phyloP scores from a whole-genome alignment of 2,113 vertebrate species.

The Haemorhous mexicanus region DNA sequence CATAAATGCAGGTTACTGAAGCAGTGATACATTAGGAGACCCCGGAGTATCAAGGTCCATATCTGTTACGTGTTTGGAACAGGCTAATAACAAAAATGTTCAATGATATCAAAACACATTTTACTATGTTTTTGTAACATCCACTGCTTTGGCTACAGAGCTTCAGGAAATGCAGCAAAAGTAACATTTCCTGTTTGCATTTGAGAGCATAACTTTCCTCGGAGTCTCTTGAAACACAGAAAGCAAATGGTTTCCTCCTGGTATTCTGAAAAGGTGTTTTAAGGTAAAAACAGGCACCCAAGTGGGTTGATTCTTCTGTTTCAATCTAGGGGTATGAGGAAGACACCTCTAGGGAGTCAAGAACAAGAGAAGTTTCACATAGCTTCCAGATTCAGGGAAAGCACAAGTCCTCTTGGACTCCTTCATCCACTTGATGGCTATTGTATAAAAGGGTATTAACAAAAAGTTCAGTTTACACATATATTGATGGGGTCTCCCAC shows the following conservation, averaged over 20 bases:
- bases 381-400: not conserved
- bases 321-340: not conserved
- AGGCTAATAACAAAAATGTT: not conserved
- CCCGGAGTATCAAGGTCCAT: not conserved
- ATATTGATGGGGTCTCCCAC: rapidly evolving
- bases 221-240: not conserved
- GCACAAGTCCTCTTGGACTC: not conserved
- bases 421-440: not conserved
- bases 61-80: not conserved
- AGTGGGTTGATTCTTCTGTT: not conserved
- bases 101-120: not conserved
- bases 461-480: not conserved
- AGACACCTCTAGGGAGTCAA: not conserved
- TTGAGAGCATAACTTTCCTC: not conserved
- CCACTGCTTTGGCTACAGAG: not conserved
- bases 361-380: rapidly evolving
- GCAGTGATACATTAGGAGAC: not conserved
- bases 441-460: not conserved
- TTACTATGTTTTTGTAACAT: not conserved
- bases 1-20: not conserved
- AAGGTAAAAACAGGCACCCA: not conserved
- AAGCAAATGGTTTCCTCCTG: not conserved
- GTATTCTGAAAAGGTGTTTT: not conserved
- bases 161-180: not conserved
- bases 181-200: not conserved